phyloP scores from a whole-genome alignment of 2,888 invertebrate species.

The Megastigmus dorsalis region DNA sequence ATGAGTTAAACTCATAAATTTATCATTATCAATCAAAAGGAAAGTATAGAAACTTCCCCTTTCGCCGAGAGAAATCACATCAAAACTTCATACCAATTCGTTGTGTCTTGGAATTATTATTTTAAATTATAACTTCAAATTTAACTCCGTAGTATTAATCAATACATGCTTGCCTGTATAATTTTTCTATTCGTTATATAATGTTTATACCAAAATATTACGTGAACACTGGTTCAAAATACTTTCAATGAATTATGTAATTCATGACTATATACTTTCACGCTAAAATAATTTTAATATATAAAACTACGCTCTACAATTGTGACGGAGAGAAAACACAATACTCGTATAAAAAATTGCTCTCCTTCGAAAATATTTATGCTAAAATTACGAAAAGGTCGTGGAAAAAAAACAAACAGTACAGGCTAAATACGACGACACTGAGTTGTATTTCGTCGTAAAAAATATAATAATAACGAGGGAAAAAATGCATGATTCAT shows the following conservation, averaged over 20 bases:
- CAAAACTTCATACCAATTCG: neutral
- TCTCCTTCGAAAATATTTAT: conserved; percentile 1
- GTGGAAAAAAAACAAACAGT: neutral
- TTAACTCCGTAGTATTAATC: too few species aligned
- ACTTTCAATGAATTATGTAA: too few species aligned
- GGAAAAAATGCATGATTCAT: too few species aligned
- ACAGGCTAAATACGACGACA: conserved; percentile 11
- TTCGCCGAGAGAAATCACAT: conserved; percentile 35
- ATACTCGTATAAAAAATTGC: neutral
- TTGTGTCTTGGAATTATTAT: neutral
- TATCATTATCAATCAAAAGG: conserved; percentile 29
- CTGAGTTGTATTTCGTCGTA: conserved; percentile 14
- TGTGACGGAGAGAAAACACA: conserved; percentile 11
- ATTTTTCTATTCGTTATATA: too few species aligned
- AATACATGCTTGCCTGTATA: too few species aligned
- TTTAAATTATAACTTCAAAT: neutral
- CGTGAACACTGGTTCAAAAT: too few species aligned
- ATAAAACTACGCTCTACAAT: too few species aligned
- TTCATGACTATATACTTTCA: too few species aligned
- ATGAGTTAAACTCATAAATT: conserved; percentile 5
- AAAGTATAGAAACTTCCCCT: conserved; percentile 34
- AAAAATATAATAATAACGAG: conserved; percentile 13
- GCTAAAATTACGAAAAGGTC: neutral
- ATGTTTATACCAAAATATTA: too few species aligned
- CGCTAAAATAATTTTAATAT: too few species aligned